Base-by-base conservation (phyloP, 2,113 vertebrate species). In the Rhinoptilus africanus region DNA sequence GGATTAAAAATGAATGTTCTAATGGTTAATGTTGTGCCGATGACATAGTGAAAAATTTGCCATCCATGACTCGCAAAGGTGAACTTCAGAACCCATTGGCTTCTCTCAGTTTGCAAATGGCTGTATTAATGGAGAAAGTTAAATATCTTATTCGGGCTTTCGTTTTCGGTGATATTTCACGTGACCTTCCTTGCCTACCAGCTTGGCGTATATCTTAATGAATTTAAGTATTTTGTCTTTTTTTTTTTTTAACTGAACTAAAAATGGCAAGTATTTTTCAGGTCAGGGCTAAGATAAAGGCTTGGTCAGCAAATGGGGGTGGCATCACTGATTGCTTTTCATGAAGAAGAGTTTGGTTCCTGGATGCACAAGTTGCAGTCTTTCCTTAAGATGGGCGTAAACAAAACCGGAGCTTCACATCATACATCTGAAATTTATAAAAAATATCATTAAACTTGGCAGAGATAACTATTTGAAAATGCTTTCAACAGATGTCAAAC, bases 31-130 rank as follows among this genome's bases (percentile, higher is more conserved):
- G 51, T 79, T 75, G 54, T 11, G 0, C 26, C 73, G 91, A 85
- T 89, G 91, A 93, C 91, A 69, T 28, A 47, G 87, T 88, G 66
- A 85, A 91, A 95, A 95, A 88, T 64, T 95, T 62, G 77, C 89
- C 80, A 85, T 91, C 93, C 87, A 51, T 95, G 96, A 93, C 94
- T 82, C 82, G 84, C 69, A 76, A 76, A 97, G 97, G 96, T 95
- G 94, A 97, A 92, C 84, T 96, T 95, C 91, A 91, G 66, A 92
- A 95, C 64, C 86, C 92, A 43, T 86, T 94, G 15, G 0, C 73
- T 87, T 92, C 77, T 82, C 57, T 85, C 64, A 1, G 26, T 92
- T 84, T 92, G 86, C 85, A 95, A 72, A 92, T 92, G 91, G 73
- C 89, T 72, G 18, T 57, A 51, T 89, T 97, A 85, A 93, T 81